Base-by-base conservation (phyloP, 2,113 vertebrate genomes). In the Malurus melanocephalus region DNA sequence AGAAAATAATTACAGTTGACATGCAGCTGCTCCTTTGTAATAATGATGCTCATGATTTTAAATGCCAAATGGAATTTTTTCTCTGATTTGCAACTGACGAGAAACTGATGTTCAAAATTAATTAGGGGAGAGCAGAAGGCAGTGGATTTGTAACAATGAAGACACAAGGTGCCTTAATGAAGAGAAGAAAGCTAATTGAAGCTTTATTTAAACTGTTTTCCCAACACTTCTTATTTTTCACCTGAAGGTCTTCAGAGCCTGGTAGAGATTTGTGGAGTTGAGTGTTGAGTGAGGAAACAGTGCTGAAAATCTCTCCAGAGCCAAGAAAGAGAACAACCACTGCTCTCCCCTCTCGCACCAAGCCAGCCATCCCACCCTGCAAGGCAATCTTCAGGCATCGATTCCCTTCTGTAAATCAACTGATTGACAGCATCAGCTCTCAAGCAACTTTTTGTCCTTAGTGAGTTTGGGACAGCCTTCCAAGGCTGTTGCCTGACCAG, bases 341-440 rank as follows among this genome's bases (percentile, higher is more conserved):
- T 46, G 26, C 27, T 74, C n/a, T 86, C 10, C 13, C 6, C 13
- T 27, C n/a, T 35, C 28, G 19, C 30, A 45, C 46, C 21, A n/a
- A 72, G 8, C 28, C 23, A 51, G 6, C 23, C 24, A 52, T 32
- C 35, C 52, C 33, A 60, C 43, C 23, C n/a, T 40, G 55, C 76
- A 83, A 53, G 30, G 10, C 15, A 66, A 18, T 30, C 30, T 30
- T 81, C 12, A 88, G 48, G 8, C 7, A 35, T 46, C 0, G 0
- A 40, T 85, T 77, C 4, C 8, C 20, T 21, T 66, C 43, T 69
- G 40, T 35, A 55, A 66, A 64, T 26, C 21, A 13, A 33, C 5
- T 43, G 17, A 48, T 28, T 16, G 7, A 28, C 15, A 60, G 4
- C 40, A 10, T 57, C 20, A 55, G 6, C 5, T 80, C 14, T 73